phyloP scores from a whole-genome alignment of 2,888 invertebrate genomes.

The Luperina testacea region DNA sequence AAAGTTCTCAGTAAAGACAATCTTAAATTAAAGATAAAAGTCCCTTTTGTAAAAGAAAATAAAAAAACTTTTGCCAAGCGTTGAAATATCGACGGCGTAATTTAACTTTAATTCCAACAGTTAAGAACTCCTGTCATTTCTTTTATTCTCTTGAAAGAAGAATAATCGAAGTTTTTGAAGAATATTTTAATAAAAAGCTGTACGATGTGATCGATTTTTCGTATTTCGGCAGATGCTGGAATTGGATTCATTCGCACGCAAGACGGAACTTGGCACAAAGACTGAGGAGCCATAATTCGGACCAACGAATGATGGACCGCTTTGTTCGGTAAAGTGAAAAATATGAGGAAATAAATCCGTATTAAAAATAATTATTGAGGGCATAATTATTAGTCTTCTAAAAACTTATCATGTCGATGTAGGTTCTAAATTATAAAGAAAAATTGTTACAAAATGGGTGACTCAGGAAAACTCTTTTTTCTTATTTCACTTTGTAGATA shows the following conservation, averaged over 20 bases:
- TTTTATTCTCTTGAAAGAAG: constrained; percentile 38
- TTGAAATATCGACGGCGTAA: constrained; percentile 56
- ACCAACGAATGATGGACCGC: background rate
- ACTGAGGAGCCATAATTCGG: background rate
- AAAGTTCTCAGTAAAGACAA: constrained; percentile 33
- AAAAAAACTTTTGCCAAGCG: constrained; percentile 36
- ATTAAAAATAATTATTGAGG: too few relatives aligned
- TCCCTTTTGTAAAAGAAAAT: constrained; percentile 29
- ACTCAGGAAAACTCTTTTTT: background rate
- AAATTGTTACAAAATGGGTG: background rate
- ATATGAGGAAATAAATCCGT: constrained; percentile 1
- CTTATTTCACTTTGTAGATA: background rate
- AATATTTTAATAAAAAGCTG: constrained; percentile 34
- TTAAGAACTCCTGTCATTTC: constrained; percentile 48
- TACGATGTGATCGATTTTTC: constrained; percentile 29
- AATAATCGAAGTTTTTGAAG: constrained; percentile 35
- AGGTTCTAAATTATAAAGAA: background rate
- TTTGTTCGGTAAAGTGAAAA: constrained; percentile 6
- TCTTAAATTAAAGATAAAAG: constrained; percentile 54
- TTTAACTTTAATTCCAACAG: constrained; percentile 48
- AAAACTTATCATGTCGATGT: background rate
- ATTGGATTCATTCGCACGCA: constrained; percentile 9
- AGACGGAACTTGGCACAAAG: constrained; percentile 12
- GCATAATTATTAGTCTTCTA: background rate
- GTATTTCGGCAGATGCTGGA: constrained; percentile 19